These are phyloP conservation scores for Nasonia giraulti DNA, from an alignment of 1,140 invertebrate species.

Conservation along the genomic window DNA sequence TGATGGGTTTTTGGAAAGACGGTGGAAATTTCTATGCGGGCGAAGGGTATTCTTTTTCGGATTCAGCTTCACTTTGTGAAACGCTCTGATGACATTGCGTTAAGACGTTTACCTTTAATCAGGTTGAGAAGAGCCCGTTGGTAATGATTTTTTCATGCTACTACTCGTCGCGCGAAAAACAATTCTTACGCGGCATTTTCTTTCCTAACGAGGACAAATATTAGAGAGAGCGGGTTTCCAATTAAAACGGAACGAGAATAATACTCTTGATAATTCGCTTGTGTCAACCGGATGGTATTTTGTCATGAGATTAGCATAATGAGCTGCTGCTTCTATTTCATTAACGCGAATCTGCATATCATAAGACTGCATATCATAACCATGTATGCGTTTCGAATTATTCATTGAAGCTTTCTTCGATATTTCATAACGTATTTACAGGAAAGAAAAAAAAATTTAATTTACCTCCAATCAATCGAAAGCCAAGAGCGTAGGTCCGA, in stretches of 20 bases:
- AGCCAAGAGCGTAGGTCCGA: background rate
- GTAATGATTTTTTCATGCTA: background rate
- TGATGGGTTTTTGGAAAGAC: too few species aligned
- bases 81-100: background rate
- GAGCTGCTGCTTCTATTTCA: too few species aligned
- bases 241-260: background rate
- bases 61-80: background rate
- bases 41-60: background rate
- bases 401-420: too few species aligned
- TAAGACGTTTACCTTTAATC: background rate
- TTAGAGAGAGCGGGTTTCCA: background rate
- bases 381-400: too few species aligned
- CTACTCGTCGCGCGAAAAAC: background rate
- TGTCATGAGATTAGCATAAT: too few species aligned
- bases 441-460: too few species aligned
- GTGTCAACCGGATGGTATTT: too few species aligned
- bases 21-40: too few species aligned
- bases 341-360: too few species aligned
- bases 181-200: background rate
- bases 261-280: background rate
- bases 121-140: background rate
- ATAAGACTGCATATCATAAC: too few species aligned
- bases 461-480: slow-evolving; percentile 18
- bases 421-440: too few species aligned
- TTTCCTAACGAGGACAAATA: background rate